Conservation (phyloP, 2,797 vertebrate genomes). For the Enteromius viviparus region DNA sequence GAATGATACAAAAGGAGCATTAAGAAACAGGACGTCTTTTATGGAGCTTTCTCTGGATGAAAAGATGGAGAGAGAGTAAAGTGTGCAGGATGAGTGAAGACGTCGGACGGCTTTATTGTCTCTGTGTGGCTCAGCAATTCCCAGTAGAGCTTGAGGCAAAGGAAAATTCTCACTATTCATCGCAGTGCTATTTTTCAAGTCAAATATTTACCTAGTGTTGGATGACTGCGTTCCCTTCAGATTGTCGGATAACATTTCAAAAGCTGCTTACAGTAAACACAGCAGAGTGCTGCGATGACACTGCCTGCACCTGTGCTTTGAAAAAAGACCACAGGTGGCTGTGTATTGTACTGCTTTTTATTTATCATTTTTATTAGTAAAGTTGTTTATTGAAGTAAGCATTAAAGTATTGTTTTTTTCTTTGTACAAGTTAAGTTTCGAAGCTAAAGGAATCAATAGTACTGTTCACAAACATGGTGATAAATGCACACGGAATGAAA, state of each 20-base stretch:
- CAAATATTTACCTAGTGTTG: slow-evolving; percentile 44
- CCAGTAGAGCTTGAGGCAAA: slow-evolving; percentile 25
- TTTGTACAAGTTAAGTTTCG: background rate
- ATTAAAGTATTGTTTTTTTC: too few species aligned
- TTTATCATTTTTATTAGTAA: background rate
- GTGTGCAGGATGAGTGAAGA: slow-evolving; percentile 32
- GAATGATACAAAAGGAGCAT: background rate
- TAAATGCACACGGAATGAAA: background rate
- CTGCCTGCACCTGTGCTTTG: slow-evolving; percentile 44
- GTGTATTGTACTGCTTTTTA: slow-evolving; percentile 4
- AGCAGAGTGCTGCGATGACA: slow-evolving; percentile 25
- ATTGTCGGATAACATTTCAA: slow-evolving; percentile 29
- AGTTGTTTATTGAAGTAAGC: background rate
- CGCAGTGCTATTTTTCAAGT: slow-evolving; percentile 36
- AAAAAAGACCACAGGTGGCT: slow-evolving; percentile 27
- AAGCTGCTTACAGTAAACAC: slow-evolving; percentile 50
- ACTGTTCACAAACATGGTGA: background rate
- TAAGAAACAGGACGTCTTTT: background rate
- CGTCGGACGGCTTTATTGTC: slow-evolving; percentile 26
- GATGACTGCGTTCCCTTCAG: slow-evolving; percentile 28
- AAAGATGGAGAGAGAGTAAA: background rate
- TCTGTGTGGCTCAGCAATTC: slow-evolving; percentile 17
- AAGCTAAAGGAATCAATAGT: background rate
- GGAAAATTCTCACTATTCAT: background rate
- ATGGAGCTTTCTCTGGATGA: slow-evolving; percentile 1